Base-by-base conservation (phyloP, 2,888 invertebrate species). In the Linnaemya tessellans region DNA sequence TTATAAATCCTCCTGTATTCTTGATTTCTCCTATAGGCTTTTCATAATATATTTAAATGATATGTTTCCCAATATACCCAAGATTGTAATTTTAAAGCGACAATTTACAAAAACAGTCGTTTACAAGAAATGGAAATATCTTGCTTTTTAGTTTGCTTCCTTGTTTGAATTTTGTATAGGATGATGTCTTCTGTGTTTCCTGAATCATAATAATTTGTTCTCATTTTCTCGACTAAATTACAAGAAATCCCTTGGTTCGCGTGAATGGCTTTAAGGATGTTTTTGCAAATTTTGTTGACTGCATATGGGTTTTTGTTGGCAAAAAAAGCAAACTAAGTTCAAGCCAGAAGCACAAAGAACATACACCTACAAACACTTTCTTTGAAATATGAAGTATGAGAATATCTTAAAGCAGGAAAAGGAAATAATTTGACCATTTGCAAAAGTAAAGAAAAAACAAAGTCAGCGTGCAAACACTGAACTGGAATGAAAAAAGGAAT, bases 241-340 rank as follows among this genome's bases (percentile, higher is more conserved):
- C 89, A 90, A 90, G 90, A 91, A 91, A 90, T 90, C 90, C 90
- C 90, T 90, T 91, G 90, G 89, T 90, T 89, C 88, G 89, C 89
- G 88, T 90, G 90, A 89, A 90, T 90, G 60, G 90, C 90, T 91
- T 89, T 87, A 87, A 75, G 77, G 77, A 83, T 77, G 58, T 83
- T 71, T 79, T 80, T 18, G 18, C 41, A n/a, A 58, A 38, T 75
- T 20, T 18, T 65, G 67, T 58, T 20, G 56, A 67, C 54, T 60
- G 38, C 78, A 84, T 70, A 60, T 35, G 20, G 30, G 73, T 49
- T 58, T 22, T 18, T 49, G 15, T 64, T 35, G 64, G 64, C 22
- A 79, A 64, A 74, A 75, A 51, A 22, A 15, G 30, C 3, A 5
- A 20, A 11, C 41, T 43, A 41, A 75, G 20, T 20, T 35, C 58